Base-by-base conservation (phyloP, 2,797 vertebrate genomes). In the Nannoperca australis region DNA sequence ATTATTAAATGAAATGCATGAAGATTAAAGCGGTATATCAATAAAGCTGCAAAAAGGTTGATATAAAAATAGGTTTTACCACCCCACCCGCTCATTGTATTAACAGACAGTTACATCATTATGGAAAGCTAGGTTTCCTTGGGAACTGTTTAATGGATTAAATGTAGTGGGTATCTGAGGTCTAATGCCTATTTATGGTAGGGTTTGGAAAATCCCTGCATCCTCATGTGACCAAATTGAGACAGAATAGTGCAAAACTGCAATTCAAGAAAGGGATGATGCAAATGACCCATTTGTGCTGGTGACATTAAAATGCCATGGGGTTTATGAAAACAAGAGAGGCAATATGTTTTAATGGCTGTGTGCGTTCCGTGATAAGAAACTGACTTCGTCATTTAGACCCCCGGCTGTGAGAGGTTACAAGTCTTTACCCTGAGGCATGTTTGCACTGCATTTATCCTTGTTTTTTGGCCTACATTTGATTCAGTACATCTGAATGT, bases 371-470 rank as follows among this genome's bases (percentile, higher is more conserved):
- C 12, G 12, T 64, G 47, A 36, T 65, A 61, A 78, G 53, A 80
- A 80, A 50, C 65, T n/a, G 17, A 61, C 50, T 15, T 18, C 70
- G 49, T 70, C 50, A 45, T 78, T 78, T 47, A 64, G 49, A 63
- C 61, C 38, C 22, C 7, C 1, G 13, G 20, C 75, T 66, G 62
- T 30, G 18, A 71, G 36, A 78, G 77, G 61, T 65, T 78, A 55
- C 0, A 12, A 72, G 63, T 72, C 11, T 69, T 62, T 59, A n/a
- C 58, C 82, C 65, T 10, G 66, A 27, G 45, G 85, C 24, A 0
- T n/a, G 36, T 69, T 47, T 15, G 20, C 20, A 65, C 81, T 78
- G 59, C 75, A 68, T 68, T 64, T 47, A 47, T 81, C 85, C 73
- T 66, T 78, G 74, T 81, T 78, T 54, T 49, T 64, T 8, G 51